Base-by-base conservation (phyloP, 1,140 invertebrate genomes). In the Drosophila setifemur region DNA sequence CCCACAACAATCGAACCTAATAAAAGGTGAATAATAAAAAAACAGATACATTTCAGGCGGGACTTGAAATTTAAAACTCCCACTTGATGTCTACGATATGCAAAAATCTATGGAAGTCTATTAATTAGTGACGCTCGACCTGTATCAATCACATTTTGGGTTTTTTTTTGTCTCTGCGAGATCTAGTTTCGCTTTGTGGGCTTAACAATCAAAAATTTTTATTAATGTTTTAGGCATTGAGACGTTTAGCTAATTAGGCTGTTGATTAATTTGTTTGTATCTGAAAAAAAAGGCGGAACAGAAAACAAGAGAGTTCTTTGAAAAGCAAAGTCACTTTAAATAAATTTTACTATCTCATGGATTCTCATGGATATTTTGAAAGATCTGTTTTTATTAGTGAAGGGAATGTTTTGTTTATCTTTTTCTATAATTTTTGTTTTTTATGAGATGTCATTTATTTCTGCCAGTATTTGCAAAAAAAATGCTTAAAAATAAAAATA, bases 161-260 rank as follows among this genome's bases (percentile, higher is more conserved):
- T 64, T 48, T 40, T 48, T 25, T 37, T 50, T 61, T 42, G 47
- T 53, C 3, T 18, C 26, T 37, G 7, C 31, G 16, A 26, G 40
- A 73, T 63, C 75, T 58, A 28, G 63, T 79, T 64, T 58, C 25
- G 42, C 25, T 11, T 25, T 29, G 19, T 63, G 18, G 53, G 25
- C 40, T 48, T 28, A 16, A 21, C 52, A 76, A 25, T 66, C 16
- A 26, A 66, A 43, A 66, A 43, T n/a, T 54, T 85, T 83, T 78
- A 78, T 83, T 60, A 52, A 37, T 42, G 54, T 61, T 64, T 73
- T 60, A 45, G 48, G 52, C 35, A 73, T 35, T 35, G 43, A 55
- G 40, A 64, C 81, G 57, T 73, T 82, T 73, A 85, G 70, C 69
- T 83, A 74, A 85, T 85, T 74, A 57, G 35, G 23, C 52, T 52